These are phyloP conservation scores for Chaetogeoica ovagalla DNA, from an alignment of 2,888 invertebrate species.

Conservation along the genomic window DNA sequence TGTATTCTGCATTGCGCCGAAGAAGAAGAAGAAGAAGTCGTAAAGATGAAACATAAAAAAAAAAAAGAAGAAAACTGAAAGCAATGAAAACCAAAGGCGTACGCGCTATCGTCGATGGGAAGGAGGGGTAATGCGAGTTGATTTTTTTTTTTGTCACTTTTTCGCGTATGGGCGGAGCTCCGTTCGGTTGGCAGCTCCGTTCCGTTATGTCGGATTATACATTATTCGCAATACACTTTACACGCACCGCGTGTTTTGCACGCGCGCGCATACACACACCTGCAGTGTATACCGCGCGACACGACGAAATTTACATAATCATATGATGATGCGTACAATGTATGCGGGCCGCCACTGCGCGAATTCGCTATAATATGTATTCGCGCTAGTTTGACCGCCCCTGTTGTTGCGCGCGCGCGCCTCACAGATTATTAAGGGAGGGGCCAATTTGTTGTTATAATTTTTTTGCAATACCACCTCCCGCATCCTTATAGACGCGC, in stretches of 20 bases:
- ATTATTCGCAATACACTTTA: conserved; percentile 25
- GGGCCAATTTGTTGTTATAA: too few species aligned
- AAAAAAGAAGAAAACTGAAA: neutral
- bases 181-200: conserved; percentile 42
- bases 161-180: conserved; percentile 43
- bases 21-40: too few species aligned
- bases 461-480: too few species aligned
- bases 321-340: too few species aligned
- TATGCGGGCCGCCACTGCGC: neutral
- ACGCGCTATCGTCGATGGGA: conserved; percentile 1
- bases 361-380: neutral
- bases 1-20: too few species aligned
- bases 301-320: neutral
- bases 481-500: too few species aligned
- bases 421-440: too few species aligned
- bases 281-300: too few species aligned
- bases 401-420: neutral
- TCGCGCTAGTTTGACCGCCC: neutral
- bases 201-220: conserved; percentile 44
- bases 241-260: neutral
- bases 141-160: conserved; percentile 20
- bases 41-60: neutral
- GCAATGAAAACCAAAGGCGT: conserved; percentile 31
- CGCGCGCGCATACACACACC: neutral
- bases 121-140: conserved; percentile 13